Percentiles rank a stretch among this genome's conserved stretches.
Conservation (phyloP, 2,888 invertebrate genomes). For the Rhopalosiphum nymphaeae region DNA sequence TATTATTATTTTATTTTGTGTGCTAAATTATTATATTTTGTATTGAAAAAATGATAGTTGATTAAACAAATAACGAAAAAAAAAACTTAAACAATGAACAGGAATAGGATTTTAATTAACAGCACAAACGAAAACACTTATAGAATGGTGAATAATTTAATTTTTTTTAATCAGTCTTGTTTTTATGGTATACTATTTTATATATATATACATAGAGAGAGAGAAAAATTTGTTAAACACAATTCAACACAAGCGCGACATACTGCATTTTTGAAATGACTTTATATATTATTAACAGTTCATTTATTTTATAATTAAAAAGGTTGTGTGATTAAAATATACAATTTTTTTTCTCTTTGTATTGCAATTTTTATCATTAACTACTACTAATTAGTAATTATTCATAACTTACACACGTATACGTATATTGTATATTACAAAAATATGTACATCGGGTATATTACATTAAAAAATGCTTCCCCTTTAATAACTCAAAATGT, state of each 20-base stretch:
- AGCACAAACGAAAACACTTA: not conserved
- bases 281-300: not conserved
- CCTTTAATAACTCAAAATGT: not conserved
- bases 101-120: slow-evolving; percentile 14
- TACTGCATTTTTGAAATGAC: not conserved
- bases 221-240: not conserved
- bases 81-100: not conserved
- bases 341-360: not conserved
- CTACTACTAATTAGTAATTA: not conserved
- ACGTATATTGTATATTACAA: not conserved
- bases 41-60: not conserved
- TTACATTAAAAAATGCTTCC: not conserved
- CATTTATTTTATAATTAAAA: slow-evolving; percentile 31
- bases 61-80: slow-evolving; percentile 4
- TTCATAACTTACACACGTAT: not conserved
- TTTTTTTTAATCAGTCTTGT: not conserved
- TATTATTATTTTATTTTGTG: not conserved
- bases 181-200: not conserved
- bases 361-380: too few species aligned
- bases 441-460: not conserved
- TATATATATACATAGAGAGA: too few species aligned
- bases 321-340: slow-evolving; percentile 17
- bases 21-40: not conserved
- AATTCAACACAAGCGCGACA: not conserved
- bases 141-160: not conserved